Conservation (phyloP, 2,113 vertebrate species). For the Balaeniceps rex region DNA sequence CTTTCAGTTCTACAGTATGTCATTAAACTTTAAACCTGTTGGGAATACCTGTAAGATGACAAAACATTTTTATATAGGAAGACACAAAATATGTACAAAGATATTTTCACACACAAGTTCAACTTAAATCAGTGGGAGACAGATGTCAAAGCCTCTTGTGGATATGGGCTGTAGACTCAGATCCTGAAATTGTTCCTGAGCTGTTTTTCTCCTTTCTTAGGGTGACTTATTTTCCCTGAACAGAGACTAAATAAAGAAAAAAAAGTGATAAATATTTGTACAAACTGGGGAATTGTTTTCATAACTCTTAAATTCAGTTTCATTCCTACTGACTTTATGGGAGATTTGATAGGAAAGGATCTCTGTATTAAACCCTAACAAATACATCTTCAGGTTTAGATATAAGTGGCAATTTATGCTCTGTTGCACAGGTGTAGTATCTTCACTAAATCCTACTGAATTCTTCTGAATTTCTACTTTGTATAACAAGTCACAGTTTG, state of each 20-base stretch:
- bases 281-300: background rate
- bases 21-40: background rate
- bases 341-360: background rate
- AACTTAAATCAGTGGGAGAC: background rate
- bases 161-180: background rate
- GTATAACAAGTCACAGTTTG: background rate
- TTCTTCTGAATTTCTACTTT: background rate
- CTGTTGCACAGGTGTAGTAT: background rate
- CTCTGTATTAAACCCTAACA: background rate
- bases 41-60: background rate
- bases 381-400: background rate
- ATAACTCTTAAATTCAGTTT: background rate
- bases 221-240: background rate
- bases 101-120: background rate
- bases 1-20: background rate
- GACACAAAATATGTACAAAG: background rate
- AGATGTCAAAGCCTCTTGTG: background rate
- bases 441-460: background rate
- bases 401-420: background rate
- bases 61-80: background rate
- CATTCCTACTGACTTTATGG: background rate
- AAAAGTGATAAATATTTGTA: background rate
- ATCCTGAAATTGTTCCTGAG: background rate
- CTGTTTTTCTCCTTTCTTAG: background rate
- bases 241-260: background rate